Evolutionary conservation across 2,113 vertebrate species (phyloP), one percentile per base, ranked within the genome.

Genomic region (Nipponia nippon): DNA sequence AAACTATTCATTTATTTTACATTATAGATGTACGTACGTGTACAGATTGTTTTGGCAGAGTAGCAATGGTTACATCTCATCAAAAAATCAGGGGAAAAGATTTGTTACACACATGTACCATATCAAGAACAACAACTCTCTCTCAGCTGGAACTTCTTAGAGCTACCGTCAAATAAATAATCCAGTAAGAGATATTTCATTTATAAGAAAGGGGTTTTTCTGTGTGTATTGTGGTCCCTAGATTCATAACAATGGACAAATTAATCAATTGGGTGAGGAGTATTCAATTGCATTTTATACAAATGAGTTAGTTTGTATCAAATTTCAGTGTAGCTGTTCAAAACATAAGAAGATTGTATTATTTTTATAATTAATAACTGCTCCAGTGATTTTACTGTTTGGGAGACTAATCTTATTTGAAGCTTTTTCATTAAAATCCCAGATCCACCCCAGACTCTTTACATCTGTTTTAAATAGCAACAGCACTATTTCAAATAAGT

Each of bases 401-500:
- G 36, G 34, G 49, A 93, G 27, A 69, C 36, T 87, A 82, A 84
- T 87, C 16, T 89, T 59, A 55, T 49, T 83, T 69, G 27, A 52
- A 93, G 11, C 19, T 80, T 95, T 94, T 93, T 82, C 47, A 85
- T 95, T 91, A 89, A 96, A 95, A 92, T 32, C 25, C 25, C 40
- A 69, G 23, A 82, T 87, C 34, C 12, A 76, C 34, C 10, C 34
- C 26, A 9, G 27, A 61, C 16, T 75, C 29, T 80, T 69, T 83
- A 56, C 50, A 95, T 91, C 63, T 97, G 80, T 94, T 97, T 95
- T 69, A 89, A 91, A 95, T 92, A 92, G 21, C 3, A 11, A 84
- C 15, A 82, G 2, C 11, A 42, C 44, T 90, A 67, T 87, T 95
- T 84, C 47, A 92, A 84, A 71, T 58, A 90, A 82, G 42, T 76